A percentile compares a stretch with the other conserved stretches of the same genome.
Evolutionary conservation across 2,797 vertebrate species (phyloP).

Genomic region (Taeniopygia guttata): DNA sequence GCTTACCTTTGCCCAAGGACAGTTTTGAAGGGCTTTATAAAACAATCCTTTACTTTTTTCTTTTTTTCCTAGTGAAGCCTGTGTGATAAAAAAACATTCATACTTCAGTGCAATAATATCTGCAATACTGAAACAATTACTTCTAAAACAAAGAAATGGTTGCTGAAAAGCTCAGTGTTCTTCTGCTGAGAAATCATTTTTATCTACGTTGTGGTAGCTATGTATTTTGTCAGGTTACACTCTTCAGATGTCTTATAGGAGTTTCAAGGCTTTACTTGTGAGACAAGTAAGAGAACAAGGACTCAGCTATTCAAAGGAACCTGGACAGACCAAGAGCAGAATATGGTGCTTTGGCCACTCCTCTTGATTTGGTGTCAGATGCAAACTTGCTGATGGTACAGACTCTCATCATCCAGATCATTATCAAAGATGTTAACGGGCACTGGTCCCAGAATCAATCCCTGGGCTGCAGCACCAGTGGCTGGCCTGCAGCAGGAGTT

Average conservation of each 20-base stretch:
- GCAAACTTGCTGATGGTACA: not conserved
- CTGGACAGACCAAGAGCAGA: not conserved
- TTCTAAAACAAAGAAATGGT: not conserved
- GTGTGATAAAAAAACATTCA: not conserved
- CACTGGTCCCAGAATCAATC: not conserved
- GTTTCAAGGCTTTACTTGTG: not conserved
- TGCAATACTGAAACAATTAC: not conserved
- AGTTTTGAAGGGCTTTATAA: slow-evolving; percentile 92
- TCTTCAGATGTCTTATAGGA: not conserved
- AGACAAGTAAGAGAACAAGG: not conserved
- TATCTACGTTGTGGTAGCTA: not conserved
- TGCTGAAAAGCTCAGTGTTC: not conserved
- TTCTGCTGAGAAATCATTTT: not conserved
- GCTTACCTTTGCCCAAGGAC: slow-evolving; percentile 96
- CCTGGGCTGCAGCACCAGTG: not conserved
- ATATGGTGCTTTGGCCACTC: not conserved
- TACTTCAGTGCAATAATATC: not conserved
- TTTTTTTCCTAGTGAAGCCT: slow-evolving; percentile 86
- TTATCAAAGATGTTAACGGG: not conserved
- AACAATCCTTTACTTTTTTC: slow-evolving; percentile 90
- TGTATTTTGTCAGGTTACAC: not conserved
- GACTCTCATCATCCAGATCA: not conserved
- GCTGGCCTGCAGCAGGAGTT: not conserved
- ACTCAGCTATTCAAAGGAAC: not conserved
- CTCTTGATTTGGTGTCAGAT: not conserved